Percentiles rank a stretch among this genome's conserved stretches.
phyloP scores from a whole-genome alignment of 2,113 vertebrate genomes.

The Piprites chloris region DNA sequence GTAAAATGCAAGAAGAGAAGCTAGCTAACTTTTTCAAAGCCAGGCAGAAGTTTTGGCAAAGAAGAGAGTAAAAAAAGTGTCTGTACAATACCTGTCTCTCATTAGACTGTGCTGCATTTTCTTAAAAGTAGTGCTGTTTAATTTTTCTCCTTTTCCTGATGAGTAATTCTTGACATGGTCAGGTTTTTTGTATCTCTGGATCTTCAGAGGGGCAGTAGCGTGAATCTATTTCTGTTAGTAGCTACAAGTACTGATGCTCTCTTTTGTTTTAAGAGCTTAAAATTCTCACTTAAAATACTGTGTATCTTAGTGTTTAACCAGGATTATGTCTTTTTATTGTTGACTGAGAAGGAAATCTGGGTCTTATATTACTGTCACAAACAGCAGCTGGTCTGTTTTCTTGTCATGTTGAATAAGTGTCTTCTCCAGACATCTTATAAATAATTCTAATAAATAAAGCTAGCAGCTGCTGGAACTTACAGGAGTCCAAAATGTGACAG shows the following conservation, averaged over 20 bases:
- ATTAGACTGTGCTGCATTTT: background rate
- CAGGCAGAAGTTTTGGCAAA: background rate
- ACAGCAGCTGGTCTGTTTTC: background rate
- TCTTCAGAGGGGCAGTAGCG: background rate
- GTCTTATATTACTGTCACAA: background rate
- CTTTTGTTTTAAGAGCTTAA: background rate
- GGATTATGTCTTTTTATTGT: background rate
- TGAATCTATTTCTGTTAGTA: background rate
- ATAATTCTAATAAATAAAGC: background rate
- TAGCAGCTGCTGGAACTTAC: background rate
- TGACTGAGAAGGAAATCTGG: background rate
- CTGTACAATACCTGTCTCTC: background rate
- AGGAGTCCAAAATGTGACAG: background rate
- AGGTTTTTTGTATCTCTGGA: background rate
- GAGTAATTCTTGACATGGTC: background rate
- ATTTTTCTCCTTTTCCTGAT: background rate
- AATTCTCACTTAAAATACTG: background rate
- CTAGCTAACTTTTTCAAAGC: background rate
- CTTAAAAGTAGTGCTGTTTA: background rate
- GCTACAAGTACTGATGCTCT: background rate
- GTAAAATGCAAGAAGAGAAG: background rate
- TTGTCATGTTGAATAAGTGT: background rate
- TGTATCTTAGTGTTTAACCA: background rate
- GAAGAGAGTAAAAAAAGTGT: background rate
- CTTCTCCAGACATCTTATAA: background rate